Evolutionary conservation across 2,888 invertebrate genomes (phyloP).

Genomic region (Pheosia gnoma): DNA sequence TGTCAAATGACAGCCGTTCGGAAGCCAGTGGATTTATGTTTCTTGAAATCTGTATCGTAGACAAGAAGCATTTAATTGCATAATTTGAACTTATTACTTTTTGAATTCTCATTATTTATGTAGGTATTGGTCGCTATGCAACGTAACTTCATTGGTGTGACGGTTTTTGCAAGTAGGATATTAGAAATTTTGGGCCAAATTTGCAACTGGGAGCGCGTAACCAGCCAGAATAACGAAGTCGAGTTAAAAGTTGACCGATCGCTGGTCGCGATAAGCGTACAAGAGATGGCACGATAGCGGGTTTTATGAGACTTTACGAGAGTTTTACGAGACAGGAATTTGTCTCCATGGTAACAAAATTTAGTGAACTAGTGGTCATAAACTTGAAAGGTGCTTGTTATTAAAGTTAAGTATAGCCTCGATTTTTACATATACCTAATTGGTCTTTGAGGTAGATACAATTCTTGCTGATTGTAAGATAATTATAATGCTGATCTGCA

Average conservation of each 20-base stretch:
- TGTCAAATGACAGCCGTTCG: constrained; percentile 11
- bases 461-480: background rate
- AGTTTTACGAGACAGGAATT: constrained; percentile 39
- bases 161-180: background rate
- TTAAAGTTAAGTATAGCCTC: constrained; percentile 11
- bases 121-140: too few relatives aligned
- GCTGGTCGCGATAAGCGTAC: constrained; percentile 20
- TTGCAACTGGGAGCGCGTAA: background rate
- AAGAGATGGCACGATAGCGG: constrained; percentile 28
- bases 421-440: constrained; percentile 3
- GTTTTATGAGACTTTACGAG: constrained; percentile 38
- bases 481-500: background rate
- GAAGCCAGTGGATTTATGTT: too few relatives aligned
- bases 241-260: constrained; percentile 16
- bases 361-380: constrained; percentile 32
- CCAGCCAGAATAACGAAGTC: constrained; percentile 9
- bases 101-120: too few relatives aligned
- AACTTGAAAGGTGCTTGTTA: constrained; percentile 5
- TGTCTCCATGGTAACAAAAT: constrained; percentile 37
- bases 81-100: too few relatives aligned
- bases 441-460: background rate
- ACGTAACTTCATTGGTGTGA: too few relatives aligned
- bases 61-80: too few relatives aligned
- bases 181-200: background rate
- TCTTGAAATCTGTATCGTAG: too few relatives aligned